phyloP scores from a whole-genome alignment of 2,888 invertebrate genomes.

The Blera fallax region DNA sequence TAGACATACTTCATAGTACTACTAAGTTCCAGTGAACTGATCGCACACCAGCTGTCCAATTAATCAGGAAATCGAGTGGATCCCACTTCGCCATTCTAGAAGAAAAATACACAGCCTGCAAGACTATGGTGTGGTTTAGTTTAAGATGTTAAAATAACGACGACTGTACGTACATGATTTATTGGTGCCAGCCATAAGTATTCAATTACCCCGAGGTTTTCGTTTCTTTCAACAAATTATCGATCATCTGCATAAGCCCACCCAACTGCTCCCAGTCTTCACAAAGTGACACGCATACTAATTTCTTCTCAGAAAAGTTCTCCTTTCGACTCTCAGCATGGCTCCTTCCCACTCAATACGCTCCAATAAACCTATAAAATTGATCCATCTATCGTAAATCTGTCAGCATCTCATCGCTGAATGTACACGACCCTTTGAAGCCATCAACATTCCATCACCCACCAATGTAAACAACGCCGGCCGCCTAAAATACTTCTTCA shows the following conservation, averaged over 20 bases:
- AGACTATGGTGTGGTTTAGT: too few species aligned
- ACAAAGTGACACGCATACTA: not conserved
- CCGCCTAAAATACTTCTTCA: conserved; percentile 37
- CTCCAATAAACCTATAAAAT: conserved; percentile 35
- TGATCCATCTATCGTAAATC: conserved; percentile 44
- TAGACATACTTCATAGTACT: too few species aligned
- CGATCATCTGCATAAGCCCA: not conserved
- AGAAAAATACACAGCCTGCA: too few species aligned
- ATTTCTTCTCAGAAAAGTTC: not conserved
- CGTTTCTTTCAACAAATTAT: too few species aligned
- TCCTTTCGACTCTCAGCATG: not conserved
- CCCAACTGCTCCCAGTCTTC: not conserved
- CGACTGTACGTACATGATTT: too few species aligned
- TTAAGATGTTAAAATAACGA: too few species aligned
- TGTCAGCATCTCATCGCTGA: conserved; percentile 42
- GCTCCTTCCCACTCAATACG: conserved; percentile 1
- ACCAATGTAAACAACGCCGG: conserved; percentile 41
- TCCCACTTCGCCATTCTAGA: too few species aligned
- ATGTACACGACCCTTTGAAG: conserved; percentile 51
- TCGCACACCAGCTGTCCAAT: too few species aligned
- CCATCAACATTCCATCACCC: conserved; percentile 65
- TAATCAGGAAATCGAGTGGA: too few species aligned
- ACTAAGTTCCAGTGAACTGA: too few species aligned
- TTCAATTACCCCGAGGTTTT: too few species aligned
- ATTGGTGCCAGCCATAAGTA: too few species aligned